Conservation (phyloP, 1,140 invertebrate species). For the Aphidius ervi region DNA sequence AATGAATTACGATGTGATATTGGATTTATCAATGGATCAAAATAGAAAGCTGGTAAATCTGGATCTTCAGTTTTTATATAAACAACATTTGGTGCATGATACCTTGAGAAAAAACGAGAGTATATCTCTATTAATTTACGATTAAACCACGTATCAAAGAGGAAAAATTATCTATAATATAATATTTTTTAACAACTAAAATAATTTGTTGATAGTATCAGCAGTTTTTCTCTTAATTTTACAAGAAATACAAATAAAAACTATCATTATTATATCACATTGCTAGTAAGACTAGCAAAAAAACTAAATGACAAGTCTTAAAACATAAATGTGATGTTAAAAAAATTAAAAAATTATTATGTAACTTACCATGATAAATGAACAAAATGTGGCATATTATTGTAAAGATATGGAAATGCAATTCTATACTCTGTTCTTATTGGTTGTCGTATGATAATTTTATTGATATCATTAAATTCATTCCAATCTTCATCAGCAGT, state of each 20-base stretch:
- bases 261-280: constrained; percentile 52
- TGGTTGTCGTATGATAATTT: constrained; percentile 98
- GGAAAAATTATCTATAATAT: background rate
- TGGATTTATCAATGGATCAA: constrained; percentile 98
- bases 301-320: constrained; percentile 35
- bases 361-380: constrained; percentile 84
- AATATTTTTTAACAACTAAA: background rate
- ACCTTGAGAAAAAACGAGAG: constrained; percentile 62
- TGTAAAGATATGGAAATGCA: constrained; percentile 98
- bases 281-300: constrained; percentile 47
- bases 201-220: constrained; percentile 43
- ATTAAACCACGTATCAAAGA: too few species aligned
- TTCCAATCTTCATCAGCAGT: constrained; percentile 99
- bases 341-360: constrained; percentile 15
- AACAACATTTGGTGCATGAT: constrained; percentile 97
- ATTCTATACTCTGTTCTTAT: constrained; percentile 99
- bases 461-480: constrained; percentile 99
- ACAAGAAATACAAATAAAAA: constrained; percentile 50
- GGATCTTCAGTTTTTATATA: constrained; percentile 99
- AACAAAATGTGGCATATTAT: constrained; percentile 95
- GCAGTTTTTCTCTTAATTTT: constrained; percentile 47
- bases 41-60: constrained; percentile 99
- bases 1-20: constrained; percentile 92
- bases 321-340: constrained; percentile 44
- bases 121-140: too few species aligned